A percentile compares a stretch with the other conserved stretches of the same genome.
phyloP scores from a whole-genome alignment of 1,140 invertebrate genomes.

The Drosophila repletoides region DNA sequence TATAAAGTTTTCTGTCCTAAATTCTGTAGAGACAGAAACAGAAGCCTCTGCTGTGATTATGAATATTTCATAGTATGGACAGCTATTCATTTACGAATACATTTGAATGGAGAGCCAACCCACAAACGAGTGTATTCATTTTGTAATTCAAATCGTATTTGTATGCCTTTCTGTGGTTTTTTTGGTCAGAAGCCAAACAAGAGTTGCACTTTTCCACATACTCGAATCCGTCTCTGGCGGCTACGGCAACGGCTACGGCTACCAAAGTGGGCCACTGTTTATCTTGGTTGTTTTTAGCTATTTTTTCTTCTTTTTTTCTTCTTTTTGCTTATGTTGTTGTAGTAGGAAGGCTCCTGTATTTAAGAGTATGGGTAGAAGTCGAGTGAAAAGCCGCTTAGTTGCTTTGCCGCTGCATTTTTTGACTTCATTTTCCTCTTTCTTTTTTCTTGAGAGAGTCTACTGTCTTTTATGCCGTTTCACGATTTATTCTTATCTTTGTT shows the following conservation, averaged over 20 bases:
- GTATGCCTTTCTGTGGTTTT: slow-evolving; percentile 63
- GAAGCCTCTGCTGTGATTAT: neutral
- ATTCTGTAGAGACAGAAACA: too few relatives aligned
- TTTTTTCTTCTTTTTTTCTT: neutral
- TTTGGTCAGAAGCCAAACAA: slow-evolving; percentile 78
- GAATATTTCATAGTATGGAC: neutral
- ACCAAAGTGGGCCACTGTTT: slow-evolving; percentile 58
- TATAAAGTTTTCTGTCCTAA: neutral
- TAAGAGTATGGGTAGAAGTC: too few relatives aligned
- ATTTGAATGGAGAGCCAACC: neutral
- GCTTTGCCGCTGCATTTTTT: slow-evolving; percentile 34
- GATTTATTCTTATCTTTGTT: slow-evolving; percentile 56
- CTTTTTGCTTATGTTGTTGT: neutral
- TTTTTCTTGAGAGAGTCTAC: slow-evolving; percentile 3
- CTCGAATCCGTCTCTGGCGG: slow-evolving; percentile 23
- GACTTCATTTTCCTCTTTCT: slow-evolving; percentile 24
- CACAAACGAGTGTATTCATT: slow-evolving; percentile 36
- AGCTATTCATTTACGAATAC: slow-evolving; percentile 3
- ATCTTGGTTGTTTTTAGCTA: neutral
- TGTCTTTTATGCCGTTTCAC: slow-evolving; percentile 27
- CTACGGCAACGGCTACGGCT: too few relatives aligned
- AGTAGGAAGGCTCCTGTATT: too few relatives aligned
- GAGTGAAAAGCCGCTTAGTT: slow-evolving; percentile 39
- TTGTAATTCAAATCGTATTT: slow-evolving; percentile 70
- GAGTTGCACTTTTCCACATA: slow-evolving; percentile 32